phyloP scores from a whole-genome alignment of 2,888 invertebrate genomes.

The Saturnia japonica region DNA sequence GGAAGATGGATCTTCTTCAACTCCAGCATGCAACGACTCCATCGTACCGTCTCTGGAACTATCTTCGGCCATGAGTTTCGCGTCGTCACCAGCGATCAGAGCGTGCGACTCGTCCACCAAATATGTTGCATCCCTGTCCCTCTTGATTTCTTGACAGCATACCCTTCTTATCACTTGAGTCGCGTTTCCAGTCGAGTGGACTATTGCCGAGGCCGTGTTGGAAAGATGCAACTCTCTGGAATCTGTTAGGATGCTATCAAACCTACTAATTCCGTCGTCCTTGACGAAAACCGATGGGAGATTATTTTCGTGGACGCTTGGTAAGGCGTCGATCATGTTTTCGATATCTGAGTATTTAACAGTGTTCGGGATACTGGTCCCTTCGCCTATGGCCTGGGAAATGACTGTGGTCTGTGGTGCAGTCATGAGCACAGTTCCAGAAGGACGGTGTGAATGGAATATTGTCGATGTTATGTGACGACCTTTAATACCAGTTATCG shows the following conservation, averaged over 20 bases:
- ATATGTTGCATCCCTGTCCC: constrained; percentile 48
- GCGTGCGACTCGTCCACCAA: constrained; percentile 59
- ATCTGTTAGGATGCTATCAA: constrained; percentile 62
- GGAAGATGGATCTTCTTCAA: constrained; percentile 61
- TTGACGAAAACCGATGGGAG: constrained; percentile 63
- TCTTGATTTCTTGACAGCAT: constrained; percentile 60
- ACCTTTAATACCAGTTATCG: constrained; percentile 62
- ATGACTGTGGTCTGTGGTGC: constrained; percentile 72
- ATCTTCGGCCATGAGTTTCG: constrained; percentile 64
- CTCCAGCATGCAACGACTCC: constrained; percentile 55
- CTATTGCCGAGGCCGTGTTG: constrained; percentile 65
- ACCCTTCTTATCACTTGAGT: constrained; percentile 74
- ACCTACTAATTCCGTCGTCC: constrained; percentile 62
- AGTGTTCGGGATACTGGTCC: constrained; percentile 40
- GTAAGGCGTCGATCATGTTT: constrained; percentile 63
- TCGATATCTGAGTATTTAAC: constrained; percentile 67
- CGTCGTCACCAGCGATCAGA: constrained; percentile 57
- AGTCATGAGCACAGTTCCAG: constrained; percentile 70
- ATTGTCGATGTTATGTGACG: constrained; percentile 71
- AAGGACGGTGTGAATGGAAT: constrained; percentile 64
- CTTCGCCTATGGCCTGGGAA: constrained; percentile 62
- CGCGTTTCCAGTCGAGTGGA: constrained; percentile 64
- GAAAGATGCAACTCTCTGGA: constrained; percentile 63
- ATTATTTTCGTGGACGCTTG: constrained; percentile 48
- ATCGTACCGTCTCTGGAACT: constrained; percentile 57